A percentile compares a stretch with the other conserved stretches of the same genome.
These are phyloP conservation scores for Peromyscus eremicus DNA, from an alignment of 2,797 vertebrate species.

Conservation along the genomic window DNA sequence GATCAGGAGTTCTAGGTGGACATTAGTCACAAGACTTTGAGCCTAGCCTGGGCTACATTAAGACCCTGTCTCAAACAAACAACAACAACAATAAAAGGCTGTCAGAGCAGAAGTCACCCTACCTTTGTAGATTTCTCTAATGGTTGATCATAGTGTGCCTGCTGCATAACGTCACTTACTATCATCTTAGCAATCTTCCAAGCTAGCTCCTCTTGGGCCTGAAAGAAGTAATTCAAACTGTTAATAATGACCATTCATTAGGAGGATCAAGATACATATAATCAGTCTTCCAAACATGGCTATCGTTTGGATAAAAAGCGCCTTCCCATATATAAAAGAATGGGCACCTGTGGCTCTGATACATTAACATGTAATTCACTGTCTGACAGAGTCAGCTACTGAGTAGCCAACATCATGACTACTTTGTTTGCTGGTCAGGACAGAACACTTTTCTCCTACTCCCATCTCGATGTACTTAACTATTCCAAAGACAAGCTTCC, in stretches of 20 bases:
- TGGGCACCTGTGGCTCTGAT: neutral
- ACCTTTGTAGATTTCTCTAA: constrained; percentile 93
- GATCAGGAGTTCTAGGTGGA: neutral
- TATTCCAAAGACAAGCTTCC: constrained; percentile 22
- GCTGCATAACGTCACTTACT: constrained; percentile 98
- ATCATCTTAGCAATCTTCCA: constrained; percentile 99
- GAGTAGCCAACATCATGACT: neutral
- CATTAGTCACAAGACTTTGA: neutral
- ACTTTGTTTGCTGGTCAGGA: constrained; percentile 45
- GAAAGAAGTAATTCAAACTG: constrained; percentile 64
- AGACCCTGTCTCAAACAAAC: neutral
- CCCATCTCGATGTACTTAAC: constrained; percentile 3
- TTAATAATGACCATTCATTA: neutral
- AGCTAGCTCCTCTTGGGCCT: constrained; percentile 99
- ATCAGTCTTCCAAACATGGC: neutral
- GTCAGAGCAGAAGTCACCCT: constrained; percentile 48
- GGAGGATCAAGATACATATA: neutral
- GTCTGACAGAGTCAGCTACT: neutral
- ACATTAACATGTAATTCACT: neutral
- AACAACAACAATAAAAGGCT: neutral
- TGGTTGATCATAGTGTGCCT: constrained; percentile 93
- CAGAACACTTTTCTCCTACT: neutral
- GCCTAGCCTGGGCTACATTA: neutral
- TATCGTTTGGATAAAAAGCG: neutral
- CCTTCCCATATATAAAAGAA: neutral